phyloP scores from a whole-genome alignment of 1,140 invertebrate species.

The Brachionus sp. region DNA sequence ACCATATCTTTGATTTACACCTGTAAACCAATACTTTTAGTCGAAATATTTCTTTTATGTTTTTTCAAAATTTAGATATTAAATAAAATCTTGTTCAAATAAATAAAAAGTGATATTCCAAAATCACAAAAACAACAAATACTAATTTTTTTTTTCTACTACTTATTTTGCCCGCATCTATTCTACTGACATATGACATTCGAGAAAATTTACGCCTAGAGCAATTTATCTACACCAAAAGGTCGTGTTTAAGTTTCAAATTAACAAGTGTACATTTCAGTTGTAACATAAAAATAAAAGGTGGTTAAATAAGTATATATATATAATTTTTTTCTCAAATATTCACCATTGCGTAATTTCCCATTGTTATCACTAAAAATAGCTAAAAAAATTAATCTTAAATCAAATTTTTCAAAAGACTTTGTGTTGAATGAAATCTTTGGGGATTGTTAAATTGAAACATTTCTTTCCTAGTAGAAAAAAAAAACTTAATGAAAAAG shows the following conservation, averaged over 20 bases:
- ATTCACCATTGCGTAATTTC: background rate
- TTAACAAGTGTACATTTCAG: background rate
- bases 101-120: conserved; percentile 9
- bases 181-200: conserved; percentile 8
- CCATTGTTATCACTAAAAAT: background rate
- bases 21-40: conserved; percentile 20
- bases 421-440: too few species aligned
- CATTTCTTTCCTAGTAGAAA: too few species aligned
- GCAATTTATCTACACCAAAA: background rate
- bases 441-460: too few species aligned
- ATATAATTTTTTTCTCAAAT: background rate
- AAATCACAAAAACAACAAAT: conserved; percentile 3
- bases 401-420: too few species aligned
- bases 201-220: background rate
- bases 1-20: background rate
- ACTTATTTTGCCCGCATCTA: conserved; percentile 4
- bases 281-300: background rate
- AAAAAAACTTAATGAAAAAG: background rate
- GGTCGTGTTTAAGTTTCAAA: background rate
- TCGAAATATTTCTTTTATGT: conserved; percentile 2
- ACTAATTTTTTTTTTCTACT: background rate
- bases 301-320: background rate
- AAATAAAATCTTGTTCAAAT: conserved; percentile 20
- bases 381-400: background rate
- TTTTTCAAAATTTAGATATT: conserved; percentile 11